A percentile compares a stretch with the other conserved stretches of the same genome.
phyloP scores from a whole-genome alignment of 1,140 invertebrate species.

The Drosophila melanica region DNA sequence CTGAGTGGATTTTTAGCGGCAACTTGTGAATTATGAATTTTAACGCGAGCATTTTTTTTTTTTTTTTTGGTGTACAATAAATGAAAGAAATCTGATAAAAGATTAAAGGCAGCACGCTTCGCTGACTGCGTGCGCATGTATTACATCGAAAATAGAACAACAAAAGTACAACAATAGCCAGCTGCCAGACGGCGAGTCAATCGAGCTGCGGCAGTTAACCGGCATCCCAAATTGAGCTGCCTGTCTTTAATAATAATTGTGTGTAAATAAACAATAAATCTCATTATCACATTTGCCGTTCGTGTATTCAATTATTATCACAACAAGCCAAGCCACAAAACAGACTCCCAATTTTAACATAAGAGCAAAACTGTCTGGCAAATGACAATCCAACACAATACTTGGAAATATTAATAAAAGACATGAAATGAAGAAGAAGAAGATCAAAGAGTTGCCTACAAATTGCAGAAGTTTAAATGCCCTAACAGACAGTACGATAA shows the following conservation, averaged over 20 bases:
- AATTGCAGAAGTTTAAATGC: no score
- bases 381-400: conserved; percentile 6
- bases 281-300: conserved; percentile 74
- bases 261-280: conserved; percentile 77
- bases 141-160: conserved; percentile 14
- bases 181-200: conserved; percentile 30
- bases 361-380: conserved; percentile 29
- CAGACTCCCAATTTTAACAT: background rate
- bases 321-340: conserved; percentile 25
- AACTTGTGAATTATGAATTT: conserved; percentile 42
- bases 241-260: conserved; percentile 54
- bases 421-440: background rate
- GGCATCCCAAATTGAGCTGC: conserved; percentile 28
- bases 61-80: conserved; percentile 1
- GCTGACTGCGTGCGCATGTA: conserved; percentile 20
- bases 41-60: conserved; percentile 3
- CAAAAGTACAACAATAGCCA: background rate
- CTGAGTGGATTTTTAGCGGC: conserved; percentile 43
- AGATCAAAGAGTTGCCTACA: background rate
- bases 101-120: conserved; percentile 17
- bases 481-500: no score
- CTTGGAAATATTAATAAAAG: conserved; percentile 7
- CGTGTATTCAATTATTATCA: conserved; percentile 76
- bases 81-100: conserved; percentile 4
- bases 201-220: background rate